phyloP scores from a whole-genome alignment of 1,140 invertebrate species.

The Reticulitermes speratus region DNA sequence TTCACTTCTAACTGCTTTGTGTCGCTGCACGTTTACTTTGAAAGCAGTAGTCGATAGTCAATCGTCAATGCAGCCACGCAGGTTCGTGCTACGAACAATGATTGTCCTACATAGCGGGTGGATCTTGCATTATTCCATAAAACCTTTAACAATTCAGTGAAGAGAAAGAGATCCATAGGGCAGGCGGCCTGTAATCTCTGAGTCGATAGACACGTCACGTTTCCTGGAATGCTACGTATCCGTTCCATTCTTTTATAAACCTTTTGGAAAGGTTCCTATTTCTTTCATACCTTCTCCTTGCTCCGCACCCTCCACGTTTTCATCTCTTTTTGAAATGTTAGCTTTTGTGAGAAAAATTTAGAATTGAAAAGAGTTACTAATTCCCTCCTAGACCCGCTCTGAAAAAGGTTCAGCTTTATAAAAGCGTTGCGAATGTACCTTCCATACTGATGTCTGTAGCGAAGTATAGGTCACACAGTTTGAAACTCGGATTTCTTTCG shows the following conservation, averaged over 20 bases:
- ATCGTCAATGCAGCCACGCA: background rate
- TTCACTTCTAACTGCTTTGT: background rate
- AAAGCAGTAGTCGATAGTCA: background rate
- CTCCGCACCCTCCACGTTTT: background rate
- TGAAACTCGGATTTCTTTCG: no score
- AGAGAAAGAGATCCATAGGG: background rate
- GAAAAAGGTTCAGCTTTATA: background rate
- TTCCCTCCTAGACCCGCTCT: background rate
- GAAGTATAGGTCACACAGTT: background rate
- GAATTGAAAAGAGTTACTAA: background rate
- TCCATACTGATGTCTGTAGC: background rate
- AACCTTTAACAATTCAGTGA: slow-evolving; percentile 13
- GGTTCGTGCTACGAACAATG: background rate
- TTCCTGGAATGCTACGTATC: slow-evolving; percentile 14
- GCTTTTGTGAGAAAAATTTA: slow-evolving; percentile 16
- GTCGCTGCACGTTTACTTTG: background rate
- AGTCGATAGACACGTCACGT: slow-evolving; percentile 9
- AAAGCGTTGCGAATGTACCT: background rate
- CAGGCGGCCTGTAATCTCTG: background rate
- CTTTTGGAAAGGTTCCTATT: background rate
- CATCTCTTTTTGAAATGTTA: background rate
- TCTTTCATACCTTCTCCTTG: background rate
- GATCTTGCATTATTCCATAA: slow-evolving; percentile 16
- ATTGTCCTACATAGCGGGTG: background rate
- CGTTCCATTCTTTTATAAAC: background rate